Evolutionary conservation across 1,140 invertebrate genomes (phyloP), one percentile per base, ranked within the genome.

Genomic region (Apis laboriosa): DNA sequence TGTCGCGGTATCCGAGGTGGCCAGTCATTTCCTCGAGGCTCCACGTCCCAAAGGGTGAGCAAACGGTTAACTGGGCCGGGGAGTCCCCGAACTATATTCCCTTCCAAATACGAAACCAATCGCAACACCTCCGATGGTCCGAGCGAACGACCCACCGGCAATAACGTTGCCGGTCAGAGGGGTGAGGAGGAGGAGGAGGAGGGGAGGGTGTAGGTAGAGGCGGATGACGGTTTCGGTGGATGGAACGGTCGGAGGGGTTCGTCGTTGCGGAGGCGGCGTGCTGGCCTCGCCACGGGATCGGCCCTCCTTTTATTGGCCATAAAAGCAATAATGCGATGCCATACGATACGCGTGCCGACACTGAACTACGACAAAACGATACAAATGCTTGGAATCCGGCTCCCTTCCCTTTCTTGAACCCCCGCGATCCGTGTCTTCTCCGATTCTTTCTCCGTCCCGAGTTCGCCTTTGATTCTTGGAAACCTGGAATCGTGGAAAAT

Each of bases 81-180:
- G 93, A 94, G 90, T 94, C 93, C 93, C 93, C 84, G 90, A 84
- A 93, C 93, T 94, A 93, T 93, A 93, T 93, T 88, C 89, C 77
- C 76, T 74, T 84, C 87, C 74, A 86, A 87, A 90, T 90, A 89
- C 85, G 89, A 94, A 93, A 93, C 93, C 93, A 93, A 93, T 94
- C 91, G 93, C 90, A 90, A 94, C 93, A 94, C 93, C 92, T 93
- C 87, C 88, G 90, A 90, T 88, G 85, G 87, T 86, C 85, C 85
- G 82, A 75, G 76, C 74, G 88, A 88, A 90, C 89, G 87, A 91
- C 86, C 90, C 89, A 88, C 85, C 83, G 87, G 89, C 90, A 92
- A 92, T 92, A 93, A 92, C 89, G 80, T 80, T 83, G 88, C 83
- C 17, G 74, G 63, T 64, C 76, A 81, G 67, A 17, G 66, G 77